Base-by-base conservation (phyloP, 2,797 vertebrate species). In the Alosa sapidissima region DNA sequence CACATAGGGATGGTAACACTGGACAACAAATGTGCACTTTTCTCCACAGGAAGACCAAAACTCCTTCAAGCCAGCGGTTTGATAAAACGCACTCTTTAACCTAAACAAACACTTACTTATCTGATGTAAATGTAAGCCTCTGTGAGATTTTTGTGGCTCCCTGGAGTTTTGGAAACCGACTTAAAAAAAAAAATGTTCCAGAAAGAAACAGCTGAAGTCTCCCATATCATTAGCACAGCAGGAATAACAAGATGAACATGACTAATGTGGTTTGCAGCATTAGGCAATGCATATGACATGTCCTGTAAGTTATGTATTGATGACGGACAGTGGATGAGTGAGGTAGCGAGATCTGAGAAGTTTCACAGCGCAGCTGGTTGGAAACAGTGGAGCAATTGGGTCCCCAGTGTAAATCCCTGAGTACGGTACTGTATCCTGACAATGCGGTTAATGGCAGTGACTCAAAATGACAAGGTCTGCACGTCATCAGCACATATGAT, bases 131-230 rank as follows among this genome's bases (percentile, higher is more conserved):
- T 47, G 72, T 54, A n/a, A 75, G 36, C 33, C 13, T 60, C 62
- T 13, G 4, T 45, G 49, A 9, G 55, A 14, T 81, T 5, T 24
- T 58, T 85, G 86, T 28, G 62, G 5, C 13, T 60, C 47, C 81
- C n/a, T 28, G 47, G 33, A 85, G 41, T 86, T 36, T 78, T 60
- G 65, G 55, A 82, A 87, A 86, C n/a, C 45, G 45, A 81, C 54
- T 55, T 55, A 5, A 41, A 82, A 84, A 82, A 75, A 85, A 83
- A 51, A 65, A 84, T 19, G 78, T 84, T 84, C 55, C 81, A 81
- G 8, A 10, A 41, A 49, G 51, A 16, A 78, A 47, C 16, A 19
- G 68, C 41, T 75, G 14, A 78, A 47, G 6, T 36, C 41, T 47
- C 41, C 72, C 72, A 19, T 41, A 47, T 21, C 1, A 78, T 47